Evolutionary conservation across 1,140 invertebrate species (phyloP).

Genomic region (Pachypeltis micranthus): DNA sequence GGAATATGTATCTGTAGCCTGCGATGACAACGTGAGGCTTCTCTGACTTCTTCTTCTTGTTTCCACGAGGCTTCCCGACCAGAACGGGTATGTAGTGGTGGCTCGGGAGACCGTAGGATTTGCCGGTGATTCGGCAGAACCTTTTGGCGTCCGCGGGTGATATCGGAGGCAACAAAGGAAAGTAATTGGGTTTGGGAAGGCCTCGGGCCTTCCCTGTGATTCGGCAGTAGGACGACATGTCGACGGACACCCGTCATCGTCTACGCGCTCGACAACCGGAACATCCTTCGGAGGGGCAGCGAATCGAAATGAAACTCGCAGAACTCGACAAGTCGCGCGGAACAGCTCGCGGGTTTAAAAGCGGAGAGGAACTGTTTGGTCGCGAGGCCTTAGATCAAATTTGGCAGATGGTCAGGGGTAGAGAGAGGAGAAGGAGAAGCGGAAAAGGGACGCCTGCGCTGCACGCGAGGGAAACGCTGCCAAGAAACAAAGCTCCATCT

Average conservation of each 20-base stretch:
- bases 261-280: neutral
- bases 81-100: constrained; percentile 69
- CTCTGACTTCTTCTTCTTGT: constrained; percentile 39
- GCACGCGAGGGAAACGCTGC: too few species aligned
- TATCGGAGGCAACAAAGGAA: constrained; percentile 65
- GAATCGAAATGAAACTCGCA: neutral
- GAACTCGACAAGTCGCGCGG: neutral
- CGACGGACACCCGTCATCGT: neutral
- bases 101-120: constrained; percentile 59
- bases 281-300: neutral
- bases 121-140: constrained; percentile 68
- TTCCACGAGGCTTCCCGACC: constrained; percentile 40
- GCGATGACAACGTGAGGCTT: constrained; percentile 45
- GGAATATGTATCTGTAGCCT: constrained; percentile 61
- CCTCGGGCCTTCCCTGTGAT: constrained; percentile 68
- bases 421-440: too few species aligned
- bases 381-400: neutral
- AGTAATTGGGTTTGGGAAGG: constrained; percentile 69
- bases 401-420: neutral
- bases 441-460: neutral
- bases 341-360: neutral
- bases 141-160: constrained; percentile 66
- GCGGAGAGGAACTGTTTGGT: neutral
- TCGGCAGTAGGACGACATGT: constrained; percentile 49
- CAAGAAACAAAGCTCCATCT: too few species aligned